These are phyloP conservation scores for Nemotelus pantherinus DNA, from an alignment of 2,888 invertebrate species.

Conservation along the genomic window DNA sequence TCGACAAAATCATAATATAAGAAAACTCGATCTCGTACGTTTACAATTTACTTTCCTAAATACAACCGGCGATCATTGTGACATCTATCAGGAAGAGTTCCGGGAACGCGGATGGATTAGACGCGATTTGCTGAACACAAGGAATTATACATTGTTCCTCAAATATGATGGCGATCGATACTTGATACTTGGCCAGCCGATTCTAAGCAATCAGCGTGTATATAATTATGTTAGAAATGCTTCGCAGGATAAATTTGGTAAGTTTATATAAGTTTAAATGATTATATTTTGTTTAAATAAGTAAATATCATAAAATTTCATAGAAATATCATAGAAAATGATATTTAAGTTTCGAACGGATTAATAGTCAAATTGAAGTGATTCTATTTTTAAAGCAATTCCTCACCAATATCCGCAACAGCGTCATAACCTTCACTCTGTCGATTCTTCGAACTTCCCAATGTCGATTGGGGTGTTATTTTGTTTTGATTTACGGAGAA, in stretches of 20 bases:
- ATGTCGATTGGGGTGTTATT: too few species aligned
- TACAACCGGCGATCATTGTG: constrained; percentile 61
- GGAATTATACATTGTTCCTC: constrained; percentile 63
- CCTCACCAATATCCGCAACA: too few species aligned
- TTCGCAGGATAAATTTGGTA: constrained; percentile 65
- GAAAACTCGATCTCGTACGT: constrained; percentile 60
- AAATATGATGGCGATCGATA: constrained; percentile 64
- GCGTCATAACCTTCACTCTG: too few species aligned
- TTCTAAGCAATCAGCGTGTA: constrained; percentile 60
- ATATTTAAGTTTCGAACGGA: too few species aligned
- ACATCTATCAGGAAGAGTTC: constrained; percentile 63
- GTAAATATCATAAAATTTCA: neutral
- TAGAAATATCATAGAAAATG: too few species aligned
- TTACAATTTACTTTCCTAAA: constrained; percentile 63
- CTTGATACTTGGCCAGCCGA: constrained; percentile 64
- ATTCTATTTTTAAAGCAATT: too few species aligned
- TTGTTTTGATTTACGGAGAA: too few species aligned
- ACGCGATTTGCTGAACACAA: constrained; percentile 62
- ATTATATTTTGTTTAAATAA: neutral
- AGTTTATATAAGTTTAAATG: constrained; percentile 54
- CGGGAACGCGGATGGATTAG: constrained; percentile 61
- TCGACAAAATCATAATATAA: constrained; percentile 60
- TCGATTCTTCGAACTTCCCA: too few species aligned
- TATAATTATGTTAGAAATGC: constrained; percentile 61
- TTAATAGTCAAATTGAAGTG: too few species aligned